phyloP scores from a whole-genome alignment of 2,797 vertebrate genomes.

The Strix occidentalis region DNA sequence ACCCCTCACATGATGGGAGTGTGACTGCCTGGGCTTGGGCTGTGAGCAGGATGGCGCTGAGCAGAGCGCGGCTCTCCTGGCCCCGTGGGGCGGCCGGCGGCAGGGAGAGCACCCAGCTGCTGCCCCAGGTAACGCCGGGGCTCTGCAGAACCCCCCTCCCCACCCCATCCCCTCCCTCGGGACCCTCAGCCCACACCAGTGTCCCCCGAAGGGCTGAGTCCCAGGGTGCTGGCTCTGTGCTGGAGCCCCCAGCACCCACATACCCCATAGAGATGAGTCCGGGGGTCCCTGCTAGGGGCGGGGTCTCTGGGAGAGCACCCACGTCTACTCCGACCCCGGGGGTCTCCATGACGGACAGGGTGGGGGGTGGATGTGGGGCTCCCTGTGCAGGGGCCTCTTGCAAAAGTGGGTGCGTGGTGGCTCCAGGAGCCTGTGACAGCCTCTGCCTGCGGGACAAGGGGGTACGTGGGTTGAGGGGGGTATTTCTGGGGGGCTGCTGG shows the following conservation, averaged over 20 bases:
- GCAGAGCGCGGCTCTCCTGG: not conserved
- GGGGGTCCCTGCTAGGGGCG: not conserved
- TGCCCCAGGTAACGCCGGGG: slow-evolving; percentile 80
- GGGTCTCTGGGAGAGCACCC: not conserved
- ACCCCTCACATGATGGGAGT: slow-evolving; percentile 36
- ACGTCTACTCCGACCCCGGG: rapidly evolving
- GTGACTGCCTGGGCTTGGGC: not conserved
- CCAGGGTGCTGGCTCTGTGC: not conserved
- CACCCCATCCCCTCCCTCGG: too few species aligned
- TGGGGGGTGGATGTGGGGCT: not conserved
- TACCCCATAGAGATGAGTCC: rapidly evolving
- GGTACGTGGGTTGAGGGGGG: rapidly evolving
- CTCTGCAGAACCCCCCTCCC: too few species aligned
- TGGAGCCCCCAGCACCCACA: rapidly evolving
- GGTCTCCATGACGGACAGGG: rapidly evolving
- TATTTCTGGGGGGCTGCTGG: not conserved
- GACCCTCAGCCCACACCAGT: rapidly evolving
- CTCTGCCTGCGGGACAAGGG: not conserved
- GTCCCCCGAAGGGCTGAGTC: rapidly evolving
- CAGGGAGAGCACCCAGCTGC: slow-evolving; percentile 79
- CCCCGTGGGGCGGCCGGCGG: not conserved
- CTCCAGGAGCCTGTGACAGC: not conserved
- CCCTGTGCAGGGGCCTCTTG: not conserved
- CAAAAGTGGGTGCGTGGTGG: rapidly evolving
- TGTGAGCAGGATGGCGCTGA: not conserved